These are phyloP conservation scores for Passerculus sandwichensis DNA, from an alignment of 2,797 vertebrate genomes.

Conservation along the genomic window DNA sequence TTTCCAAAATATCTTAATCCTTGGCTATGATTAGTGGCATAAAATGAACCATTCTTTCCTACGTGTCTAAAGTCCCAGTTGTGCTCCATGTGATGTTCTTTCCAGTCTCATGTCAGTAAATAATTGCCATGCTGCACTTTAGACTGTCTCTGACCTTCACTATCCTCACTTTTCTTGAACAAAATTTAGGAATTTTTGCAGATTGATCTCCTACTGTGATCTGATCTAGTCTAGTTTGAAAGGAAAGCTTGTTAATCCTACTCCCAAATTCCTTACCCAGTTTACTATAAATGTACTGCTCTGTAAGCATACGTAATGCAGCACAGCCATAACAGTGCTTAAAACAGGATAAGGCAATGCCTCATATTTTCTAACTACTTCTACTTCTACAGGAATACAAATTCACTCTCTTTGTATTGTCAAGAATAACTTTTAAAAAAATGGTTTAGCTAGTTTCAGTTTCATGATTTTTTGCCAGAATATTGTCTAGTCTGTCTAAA, in stretches of 20 bases:
- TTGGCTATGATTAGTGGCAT: slow-evolving; percentile 55
- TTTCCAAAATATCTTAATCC: slow-evolving; percentile 69
- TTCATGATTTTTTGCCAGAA: background rate
- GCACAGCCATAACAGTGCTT: slow-evolving; percentile 24
- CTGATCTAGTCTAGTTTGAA: slow-evolving; percentile 23
- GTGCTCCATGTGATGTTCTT: slow-evolving; percentile 58
- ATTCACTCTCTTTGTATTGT: background rate
- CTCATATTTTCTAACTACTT: background rate
- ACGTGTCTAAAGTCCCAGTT: slow-evolving; percentile 13
- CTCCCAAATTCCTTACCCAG: background rate
- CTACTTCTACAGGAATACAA: background rate
- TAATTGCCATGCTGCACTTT: slow-evolving; percentile 29
- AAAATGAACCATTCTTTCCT: slow-evolving; percentile 66
- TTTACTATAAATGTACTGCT: background rate
- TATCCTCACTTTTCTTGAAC: background rate
- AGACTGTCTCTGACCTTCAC: slow-evolving; percentile 17
- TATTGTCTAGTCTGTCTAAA: background rate
- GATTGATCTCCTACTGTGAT: slow-evolving; percentile 15
- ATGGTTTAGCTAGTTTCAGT: background rate
- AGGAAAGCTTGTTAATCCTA: slow-evolving; percentile 18
- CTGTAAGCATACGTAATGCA: background rate
- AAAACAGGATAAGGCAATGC: background rate
- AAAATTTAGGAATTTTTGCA: background rate
- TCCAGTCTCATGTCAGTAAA: slow-evolving; percentile 59
- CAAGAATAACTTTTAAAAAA: background rate